phyloP scores from a whole-genome alignment of 2,888 invertebrate species.

The Drosophila merina region DNA sequence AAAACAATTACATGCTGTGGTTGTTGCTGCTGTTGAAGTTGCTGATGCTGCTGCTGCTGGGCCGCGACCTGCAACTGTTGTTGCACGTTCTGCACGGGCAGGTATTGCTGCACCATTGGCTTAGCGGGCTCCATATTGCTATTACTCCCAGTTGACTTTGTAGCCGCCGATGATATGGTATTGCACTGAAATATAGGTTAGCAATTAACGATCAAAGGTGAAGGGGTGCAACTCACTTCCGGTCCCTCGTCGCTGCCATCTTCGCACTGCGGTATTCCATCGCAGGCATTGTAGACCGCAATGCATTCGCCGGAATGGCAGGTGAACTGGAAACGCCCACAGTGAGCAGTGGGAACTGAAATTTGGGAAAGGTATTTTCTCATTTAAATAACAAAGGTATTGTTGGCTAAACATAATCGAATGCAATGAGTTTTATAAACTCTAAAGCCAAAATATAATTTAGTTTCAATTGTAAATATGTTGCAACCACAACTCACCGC shows the following conservation, averaged over 20 bases:
- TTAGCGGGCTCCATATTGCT: constrained; percentile 46
- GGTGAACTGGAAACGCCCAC: constrained; percentile 94
- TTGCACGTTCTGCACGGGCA: constrained; percentile 54
- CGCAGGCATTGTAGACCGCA: constrained; percentile 97
- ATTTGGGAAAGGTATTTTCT: constrained; percentile 5
- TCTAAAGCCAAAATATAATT: neutral
- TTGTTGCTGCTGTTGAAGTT: constrained; percentile 40
- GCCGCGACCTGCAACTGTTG: constrained; percentile 55
- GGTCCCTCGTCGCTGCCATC: constrained; percentile 96
- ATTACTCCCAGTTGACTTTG: constrained; percentile 38
- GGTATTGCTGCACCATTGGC: constrained; percentile 59
- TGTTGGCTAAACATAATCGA: neutral
- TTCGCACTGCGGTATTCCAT: constrained; percentile 95
- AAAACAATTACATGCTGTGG: constrained; percentile 61
- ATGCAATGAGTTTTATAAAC: neutral
- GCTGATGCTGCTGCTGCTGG: constrained; percentile 62
- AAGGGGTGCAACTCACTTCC: constrained; percentile 86
- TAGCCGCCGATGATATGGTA: constrained; percentile 60
- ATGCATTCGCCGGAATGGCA: constrained; percentile 96
- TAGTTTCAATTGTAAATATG: neutral
- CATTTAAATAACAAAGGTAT: constrained; percentile 21
- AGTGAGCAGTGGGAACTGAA: constrained; percentile 81
- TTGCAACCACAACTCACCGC: constrained; percentile 45
- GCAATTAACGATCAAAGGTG: neutral
- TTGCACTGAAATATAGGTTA: constrained; percentile 68